Evolutionary conservation across 2,888 invertebrate species (phyloP).

Genomic region (Bombylius major): DNA sequence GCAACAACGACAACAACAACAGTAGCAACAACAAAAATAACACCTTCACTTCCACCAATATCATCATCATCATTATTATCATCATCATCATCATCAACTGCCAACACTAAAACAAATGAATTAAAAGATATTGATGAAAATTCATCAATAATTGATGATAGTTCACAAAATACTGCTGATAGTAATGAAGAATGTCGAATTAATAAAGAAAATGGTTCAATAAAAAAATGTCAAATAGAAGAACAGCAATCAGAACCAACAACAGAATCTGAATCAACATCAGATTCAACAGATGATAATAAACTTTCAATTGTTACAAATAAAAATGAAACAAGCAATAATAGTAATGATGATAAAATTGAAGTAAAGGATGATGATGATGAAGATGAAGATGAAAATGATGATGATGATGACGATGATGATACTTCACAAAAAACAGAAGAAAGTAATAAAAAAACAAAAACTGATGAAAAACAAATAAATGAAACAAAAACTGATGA

Average conservation of each 20-base stretch:
- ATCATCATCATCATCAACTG: conserved; percentile 10
- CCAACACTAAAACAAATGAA: not conserved
- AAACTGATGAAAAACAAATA: conserved; percentile 10
- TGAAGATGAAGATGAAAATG: conserved; percentile 10
- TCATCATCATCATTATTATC: conserved; percentile 9
- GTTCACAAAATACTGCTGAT: conserved; percentile 22
- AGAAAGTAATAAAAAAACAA: not conserved
- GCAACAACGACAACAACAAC: conserved; percentile 10
- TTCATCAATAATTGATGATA: conserved; percentile 21
- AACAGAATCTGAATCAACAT: not conserved
- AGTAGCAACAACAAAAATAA: too few relatives aligned
- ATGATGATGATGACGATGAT: conserved; percentile 17
- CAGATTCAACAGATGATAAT: not conserved
- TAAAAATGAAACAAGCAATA: not conserved
- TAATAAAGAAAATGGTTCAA: not conserved
- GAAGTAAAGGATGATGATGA: conserved; percentile 16
- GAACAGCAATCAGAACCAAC: not conserved
- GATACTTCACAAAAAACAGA: conserved; percentile 10
- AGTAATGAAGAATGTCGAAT: conserved; percentile 13
- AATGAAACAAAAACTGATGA: conserved; percentile 6
- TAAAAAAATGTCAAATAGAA: not conserved
- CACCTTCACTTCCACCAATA: too few relatives aligned
- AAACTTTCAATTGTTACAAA: not conserved
- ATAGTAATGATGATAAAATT: conserved; percentile 10
- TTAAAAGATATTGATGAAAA: conserved; percentile 18